These are phyloP conservation scores for Rhodeus uyekii DNA, from an alignment of 2,797 vertebrate species.

Conservation along the genomic window DNA sequence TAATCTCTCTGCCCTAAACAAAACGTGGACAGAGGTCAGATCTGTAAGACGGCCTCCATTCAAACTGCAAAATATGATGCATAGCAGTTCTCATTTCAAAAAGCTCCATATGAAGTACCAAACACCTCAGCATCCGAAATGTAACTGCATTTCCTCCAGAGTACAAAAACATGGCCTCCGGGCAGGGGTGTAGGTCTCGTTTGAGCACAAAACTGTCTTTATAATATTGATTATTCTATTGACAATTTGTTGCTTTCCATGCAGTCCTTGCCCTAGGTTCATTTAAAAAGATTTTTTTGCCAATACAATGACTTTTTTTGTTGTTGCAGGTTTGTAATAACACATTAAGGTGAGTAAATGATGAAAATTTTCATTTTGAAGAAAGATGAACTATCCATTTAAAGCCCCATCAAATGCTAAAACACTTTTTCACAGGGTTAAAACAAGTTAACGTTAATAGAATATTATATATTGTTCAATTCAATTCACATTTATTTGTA, in stretches of 20 bases:
- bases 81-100: slow-evolving; percentile 16
- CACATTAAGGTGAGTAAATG: neutral
- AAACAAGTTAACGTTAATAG: neutral
- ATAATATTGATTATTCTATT: neutral
- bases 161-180: neutral
- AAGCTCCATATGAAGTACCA: neutral
- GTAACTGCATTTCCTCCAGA: neutral
- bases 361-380: neutral
- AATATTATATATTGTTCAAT: neutral
- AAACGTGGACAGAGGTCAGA: neutral
- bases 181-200: neutral
- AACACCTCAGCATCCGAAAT: neutral
- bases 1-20: neutral
- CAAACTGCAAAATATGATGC: neutral
- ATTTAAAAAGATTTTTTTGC: neutral
- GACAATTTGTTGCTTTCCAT: neutral
- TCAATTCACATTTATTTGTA: too few species aligned
- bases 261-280: neutral
- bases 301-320: neutral
- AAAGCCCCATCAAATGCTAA: neutral
- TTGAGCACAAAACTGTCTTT: neutral
- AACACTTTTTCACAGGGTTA: neutral
- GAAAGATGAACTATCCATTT: neutral
- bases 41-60: neutral
- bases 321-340: neutral